A percentile compares a stretch with the other conserved stretches of the same genome.
Conservation (phyloP, 2,113 vertebrate species). For the Pachycephala philippinensis region DNA sequence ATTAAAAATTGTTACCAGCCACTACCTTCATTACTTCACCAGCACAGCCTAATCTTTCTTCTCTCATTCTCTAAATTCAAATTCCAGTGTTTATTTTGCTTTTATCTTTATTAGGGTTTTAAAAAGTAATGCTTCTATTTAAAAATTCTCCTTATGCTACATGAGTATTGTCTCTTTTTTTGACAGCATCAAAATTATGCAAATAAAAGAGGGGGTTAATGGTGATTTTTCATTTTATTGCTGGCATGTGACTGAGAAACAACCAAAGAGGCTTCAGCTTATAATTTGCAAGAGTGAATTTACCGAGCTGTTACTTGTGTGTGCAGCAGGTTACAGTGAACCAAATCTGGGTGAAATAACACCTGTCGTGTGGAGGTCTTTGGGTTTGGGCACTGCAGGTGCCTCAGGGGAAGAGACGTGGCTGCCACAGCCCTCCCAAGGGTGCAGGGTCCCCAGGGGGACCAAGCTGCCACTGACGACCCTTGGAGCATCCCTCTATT, state of each 20-base stretch:
- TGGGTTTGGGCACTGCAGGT: neutral
- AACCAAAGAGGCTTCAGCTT: conserved; percentile 45
- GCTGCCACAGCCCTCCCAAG: neutral
- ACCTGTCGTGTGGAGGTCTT: neutral
- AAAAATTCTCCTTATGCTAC: conserved; percentile 70
- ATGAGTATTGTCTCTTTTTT: conserved; percentile 16
- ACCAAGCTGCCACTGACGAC: rapidly evolving
- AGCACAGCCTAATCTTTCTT: conserved; percentile 42
- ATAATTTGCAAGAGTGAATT: conserved; percentile 41
- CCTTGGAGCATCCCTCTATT: neutral
- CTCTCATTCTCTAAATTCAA: conserved; percentile 52
- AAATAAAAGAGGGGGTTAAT: conserved; percentile 65
- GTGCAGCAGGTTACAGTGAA: conserved; percentile 58
- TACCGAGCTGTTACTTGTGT: conserved; percentile 48
- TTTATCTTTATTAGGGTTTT: conserved; percentile 65
- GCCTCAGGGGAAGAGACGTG: neutral
- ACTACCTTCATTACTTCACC: conserved; percentile 63
- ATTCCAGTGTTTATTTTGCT: conserved; percentile 63
- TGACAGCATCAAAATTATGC: conserved; percentile 65
- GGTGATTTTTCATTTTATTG: conserved; percentile 61
- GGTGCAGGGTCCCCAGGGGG: neutral
- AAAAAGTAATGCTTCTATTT: conserved; percentile 68
- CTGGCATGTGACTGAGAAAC: conserved; percentile 52
- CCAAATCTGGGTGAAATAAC: conserved; percentile 42
- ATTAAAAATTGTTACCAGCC: conserved; percentile 72